Percentiles rank a stretch among this genome's conserved stretches.
Conservation (phyloP, 2,797 vertebrate genomes). For the Rhinichthys osculus region DNA sequence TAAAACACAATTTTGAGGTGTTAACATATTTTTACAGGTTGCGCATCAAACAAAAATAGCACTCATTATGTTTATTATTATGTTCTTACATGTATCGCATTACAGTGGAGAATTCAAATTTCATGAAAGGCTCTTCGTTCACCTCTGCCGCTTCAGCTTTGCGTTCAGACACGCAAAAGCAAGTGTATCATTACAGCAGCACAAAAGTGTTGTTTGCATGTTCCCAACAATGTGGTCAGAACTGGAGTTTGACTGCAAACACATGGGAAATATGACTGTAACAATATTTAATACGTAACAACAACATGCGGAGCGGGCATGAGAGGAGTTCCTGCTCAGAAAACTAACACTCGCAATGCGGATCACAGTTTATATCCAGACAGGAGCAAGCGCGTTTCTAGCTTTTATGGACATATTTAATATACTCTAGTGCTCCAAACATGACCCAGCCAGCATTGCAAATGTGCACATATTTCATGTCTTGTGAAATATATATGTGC, state of each 20-base stretch:
- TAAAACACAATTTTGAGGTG: neutral
- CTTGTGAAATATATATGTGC: too few relatives aligned
- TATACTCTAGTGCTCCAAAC: too few relatives aligned
- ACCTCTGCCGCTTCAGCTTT: neutral
- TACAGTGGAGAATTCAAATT: neutral
- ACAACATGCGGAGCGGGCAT: neutral
- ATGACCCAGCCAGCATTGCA: too few relatives aligned
- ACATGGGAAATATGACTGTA: neutral
- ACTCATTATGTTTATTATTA: neutral
- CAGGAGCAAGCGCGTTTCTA: too few relatives aligned
- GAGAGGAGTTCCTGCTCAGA: neutral
- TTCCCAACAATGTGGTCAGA: neutral
- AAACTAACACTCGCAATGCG: too few relatives aligned
- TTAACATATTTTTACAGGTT: neutral
- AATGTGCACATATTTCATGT: too few relatives aligned
- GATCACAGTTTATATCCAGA: too few relatives aligned
- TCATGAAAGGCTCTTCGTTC: too few relatives aligned
- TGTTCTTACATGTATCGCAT: neutral
- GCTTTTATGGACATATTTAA: too few relatives aligned
- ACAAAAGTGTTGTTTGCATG: neutral
- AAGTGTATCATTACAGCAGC: neutral
- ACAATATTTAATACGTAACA: neutral
- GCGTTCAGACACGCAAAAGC: neutral
- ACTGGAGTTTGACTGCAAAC: neutral
- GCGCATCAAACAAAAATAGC: neutral